Evolutionary conservation across 2,888 invertebrate species (phyloP).

Genomic region (Stratiomys singularior): DNA sequence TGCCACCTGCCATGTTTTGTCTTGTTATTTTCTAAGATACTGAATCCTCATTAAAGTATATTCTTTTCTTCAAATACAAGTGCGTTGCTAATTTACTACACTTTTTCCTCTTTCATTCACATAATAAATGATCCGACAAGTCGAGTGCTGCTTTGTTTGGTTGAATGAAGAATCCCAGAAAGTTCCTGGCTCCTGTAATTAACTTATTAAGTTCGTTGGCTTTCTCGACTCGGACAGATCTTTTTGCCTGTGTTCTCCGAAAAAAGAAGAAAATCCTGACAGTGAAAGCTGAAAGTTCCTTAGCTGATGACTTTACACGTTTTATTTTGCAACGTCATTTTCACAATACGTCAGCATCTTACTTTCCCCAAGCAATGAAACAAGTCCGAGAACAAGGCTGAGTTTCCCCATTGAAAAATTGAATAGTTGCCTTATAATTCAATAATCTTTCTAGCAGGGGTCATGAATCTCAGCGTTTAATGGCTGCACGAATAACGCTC

Average conservation of each 20-base stretch:
- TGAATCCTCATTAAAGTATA: slow-evolving; percentile 36
- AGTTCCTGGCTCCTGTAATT: slow-evolving; percentile 47
- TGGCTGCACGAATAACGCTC: neutral
- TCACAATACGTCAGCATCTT: neutral
- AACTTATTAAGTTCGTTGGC: slow-evolving; percentile 49
- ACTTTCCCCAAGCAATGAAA: neutral
- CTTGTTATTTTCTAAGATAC: slow-evolving; percentile 31
- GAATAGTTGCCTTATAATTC: slow-evolving; percentile 53
- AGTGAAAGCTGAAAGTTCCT: slow-evolving; percentile 41
- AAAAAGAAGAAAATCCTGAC: slow-evolving; percentile 1
- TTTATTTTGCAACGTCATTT: slow-evolving; percentile 20
- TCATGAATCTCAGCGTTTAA: slow-evolving; percentile 51
- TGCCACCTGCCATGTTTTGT: slow-evolving; percentile 19
- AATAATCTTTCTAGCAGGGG: slow-evolving; percentile 49
- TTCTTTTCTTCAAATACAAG: slow-evolving; percentile 19
- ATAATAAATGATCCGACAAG: slow-evolving; percentile 48
- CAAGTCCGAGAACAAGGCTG: slow-evolving; percentile 39
- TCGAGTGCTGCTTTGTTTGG: neutral
- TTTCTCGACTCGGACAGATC: slow-evolving; percentile 7
- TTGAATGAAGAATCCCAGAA: slow-evolving; percentile 37
- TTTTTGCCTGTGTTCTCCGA: slow-evolving; percentile 13
- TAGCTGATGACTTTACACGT: slow-evolving; percentile 49
- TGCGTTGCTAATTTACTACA: slow-evolving; percentile 26
- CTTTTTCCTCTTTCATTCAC: slow-evolving; percentile 33
- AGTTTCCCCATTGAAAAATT: slow-evolving; percentile 52